A percentile compares a stretch with the other conserved stretches of the same genome.
Conservation (phyloP, 2,888 invertebrate species). For the Mimachlamys varia region DNA sequence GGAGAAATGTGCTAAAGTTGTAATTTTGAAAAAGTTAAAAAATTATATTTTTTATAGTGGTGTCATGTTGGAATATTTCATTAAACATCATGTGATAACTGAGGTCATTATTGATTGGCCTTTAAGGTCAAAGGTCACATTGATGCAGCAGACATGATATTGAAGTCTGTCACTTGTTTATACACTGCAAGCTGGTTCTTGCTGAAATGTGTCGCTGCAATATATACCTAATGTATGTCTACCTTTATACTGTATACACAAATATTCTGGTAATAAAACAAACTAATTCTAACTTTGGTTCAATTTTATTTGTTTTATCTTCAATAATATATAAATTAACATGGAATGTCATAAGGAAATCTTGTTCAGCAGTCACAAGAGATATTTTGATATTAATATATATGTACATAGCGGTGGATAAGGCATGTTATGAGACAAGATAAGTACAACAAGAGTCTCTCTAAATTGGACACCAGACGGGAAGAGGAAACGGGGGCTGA, state of each 20-base stretch:
- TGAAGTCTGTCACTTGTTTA: not conserved
- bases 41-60: not conserved
- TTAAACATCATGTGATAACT: not conserved
- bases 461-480: too few relatives aligned
- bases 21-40: too few relatives aligned
- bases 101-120: not conserved
- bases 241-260: not conserved
- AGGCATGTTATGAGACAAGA: too few relatives aligned
- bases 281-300: not conserved
- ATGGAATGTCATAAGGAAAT: not conserved
- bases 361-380: too few relatives aligned
- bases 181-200: constrained; percentile 31
- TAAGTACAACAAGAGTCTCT: too few relatives aligned
- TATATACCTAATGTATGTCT: not conserved
- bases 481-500: too few relatives aligned
- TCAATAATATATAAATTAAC: too few relatives aligned
- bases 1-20: too few relatives aligned
- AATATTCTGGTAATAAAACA: constrained; percentile 32
- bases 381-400: too few relatives aligned
- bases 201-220: constrained; percentile 18
- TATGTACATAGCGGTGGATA: too few relatives aligned
- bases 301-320: not conserved
- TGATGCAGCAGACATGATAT: not conserved
- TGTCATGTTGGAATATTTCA: not conserved
- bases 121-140: not conserved